Percentiles rank a stretch among this genome's conserved stretches.
Conservation (phyloP, 2,797 vertebrate genomes). For the Darevskia nairensis region DNA sequence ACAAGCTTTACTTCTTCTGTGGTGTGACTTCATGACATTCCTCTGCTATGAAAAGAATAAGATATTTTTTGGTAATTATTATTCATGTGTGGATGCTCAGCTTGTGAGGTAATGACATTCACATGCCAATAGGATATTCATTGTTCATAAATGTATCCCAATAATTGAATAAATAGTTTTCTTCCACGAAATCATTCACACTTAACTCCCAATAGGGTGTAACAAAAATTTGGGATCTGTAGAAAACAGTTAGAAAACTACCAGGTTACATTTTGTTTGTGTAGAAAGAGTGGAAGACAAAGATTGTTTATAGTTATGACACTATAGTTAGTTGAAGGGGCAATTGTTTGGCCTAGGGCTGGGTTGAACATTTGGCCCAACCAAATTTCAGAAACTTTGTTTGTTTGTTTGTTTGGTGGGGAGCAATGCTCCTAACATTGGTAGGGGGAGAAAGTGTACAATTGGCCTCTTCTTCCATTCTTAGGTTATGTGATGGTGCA, state of each 20-base stretch:
- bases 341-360: background rate
- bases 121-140: slow-evolving; percentile 14
- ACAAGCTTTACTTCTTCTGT: background rate
- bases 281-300: slow-evolving; percentile 4
- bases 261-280: background rate
- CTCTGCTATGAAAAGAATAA: slow-evolving; percentile 11
- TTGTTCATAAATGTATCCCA: slow-evolving; percentile 48
- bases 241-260: slow-evolving; percentile 27
- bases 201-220: slow-evolving; percentile 51
- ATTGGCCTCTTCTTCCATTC: background rate
- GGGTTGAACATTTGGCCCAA: background rate
- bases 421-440: background rate
- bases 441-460: background rate
- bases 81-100: slow-evolving; percentile 17
- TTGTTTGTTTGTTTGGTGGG: background rate
- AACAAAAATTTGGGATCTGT: slow-evolving; percentile 12
- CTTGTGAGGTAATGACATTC: slow-evolving; percentile 50
- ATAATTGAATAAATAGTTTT: background rate
- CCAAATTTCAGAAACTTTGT: background rate
- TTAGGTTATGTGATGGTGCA: background rate
- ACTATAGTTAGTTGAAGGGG: background rate
- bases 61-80: slow-evolving; percentile 32
- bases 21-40: slow-evolving; percentile 5
- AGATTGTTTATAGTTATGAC: background rate
- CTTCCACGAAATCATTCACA: slow-evolving; percentile 48